Percentiles rank a stretch among this genome's conserved stretches.
Evolutionary conservation across 2,113 vertebrate genomes (phyloP).

Genomic region (Apodemus sylvaticus): DNA sequence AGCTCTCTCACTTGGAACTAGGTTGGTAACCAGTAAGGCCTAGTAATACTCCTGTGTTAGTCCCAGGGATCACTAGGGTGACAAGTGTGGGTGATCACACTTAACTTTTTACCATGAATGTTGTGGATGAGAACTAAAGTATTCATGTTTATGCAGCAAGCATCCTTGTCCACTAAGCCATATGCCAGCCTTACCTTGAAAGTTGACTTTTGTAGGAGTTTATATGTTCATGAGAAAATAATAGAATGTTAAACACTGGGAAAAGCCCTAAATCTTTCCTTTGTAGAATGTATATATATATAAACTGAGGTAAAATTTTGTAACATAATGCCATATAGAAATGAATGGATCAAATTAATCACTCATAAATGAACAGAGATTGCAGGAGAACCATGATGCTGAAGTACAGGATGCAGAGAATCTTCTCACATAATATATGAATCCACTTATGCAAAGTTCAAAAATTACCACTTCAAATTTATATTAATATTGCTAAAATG

Average conservation of each 20-base stretch:
- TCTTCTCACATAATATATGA: not conserved
- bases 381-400: constrained; percentile 33
- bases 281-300: constrained; percentile 3
- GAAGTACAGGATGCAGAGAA: not conserved
- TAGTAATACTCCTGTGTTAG: not conserved
- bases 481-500: constrained; percentile 27
- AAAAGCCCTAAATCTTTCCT: not conserved
- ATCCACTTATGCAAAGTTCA: constrained; percentile 34
- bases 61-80: not conserved
- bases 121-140: not conserved
- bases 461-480: not conserved
- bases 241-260: not conserved
- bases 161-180: not conserved
- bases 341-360: not conserved
- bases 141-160: not conserved
- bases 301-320: not conserved
- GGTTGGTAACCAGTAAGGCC: not conserved
- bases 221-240: not conserved
- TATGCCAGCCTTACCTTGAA: not conserved
- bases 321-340: not conserved
- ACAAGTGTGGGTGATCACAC: not conserved
- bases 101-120: not conserved
- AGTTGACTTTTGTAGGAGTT: not conserved
- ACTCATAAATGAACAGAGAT: not conserved
- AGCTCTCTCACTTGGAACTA: not conserved